These are phyloP conservation scores for Dipodomys spectabilis DNA, from an alignment of 2,113 vertebrate species.

Conservation along the genomic window DNA sequence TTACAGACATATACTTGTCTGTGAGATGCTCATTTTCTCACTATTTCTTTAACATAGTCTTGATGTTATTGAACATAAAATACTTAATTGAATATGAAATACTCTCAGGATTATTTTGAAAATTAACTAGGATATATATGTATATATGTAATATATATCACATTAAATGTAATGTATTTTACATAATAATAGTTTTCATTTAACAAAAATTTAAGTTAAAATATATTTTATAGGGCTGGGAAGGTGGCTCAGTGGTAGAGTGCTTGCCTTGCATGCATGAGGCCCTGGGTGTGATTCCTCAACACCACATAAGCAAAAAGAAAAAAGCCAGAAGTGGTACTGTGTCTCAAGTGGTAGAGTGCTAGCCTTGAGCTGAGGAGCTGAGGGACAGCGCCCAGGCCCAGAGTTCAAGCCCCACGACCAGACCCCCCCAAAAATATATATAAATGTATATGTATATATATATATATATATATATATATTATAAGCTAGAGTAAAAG, in stretches of 20 bases:
- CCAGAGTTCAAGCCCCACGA: too few relatives aligned
- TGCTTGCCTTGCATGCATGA: too few relatives aligned
- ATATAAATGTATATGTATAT: neutral
- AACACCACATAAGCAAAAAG: too few relatives aligned
- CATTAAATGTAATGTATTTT: neutral
- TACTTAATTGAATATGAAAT: neutral
- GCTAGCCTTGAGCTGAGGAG: too few relatives aligned
- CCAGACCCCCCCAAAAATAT: neutral
- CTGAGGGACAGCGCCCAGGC: too few relatives aligned
- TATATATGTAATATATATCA: neutral
- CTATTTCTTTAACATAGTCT: neutral
- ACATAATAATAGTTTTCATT: neutral
- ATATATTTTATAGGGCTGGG: too few relatives aligned
- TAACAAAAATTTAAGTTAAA: neutral
- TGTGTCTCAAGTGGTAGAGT: too few relatives aligned
- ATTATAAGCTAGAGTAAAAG: neutral
- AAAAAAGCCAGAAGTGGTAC: too few relatives aligned
- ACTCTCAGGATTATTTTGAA: neutral
- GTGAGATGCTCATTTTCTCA: neutral
- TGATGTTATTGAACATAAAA: neutral
- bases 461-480: too few relatives aligned
- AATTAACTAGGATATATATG: neutral
- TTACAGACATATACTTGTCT: neutral
- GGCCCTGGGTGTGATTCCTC: too few relatives aligned
- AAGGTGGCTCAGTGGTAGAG: too few relatives aligned